A percentile compares a stretch with the other conserved stretches of the same genome.
These are phyloP conservation scores for Taenaris catops DNA, from an alignment of 2,888 invertebrate species.

Conservation along the genomic window DNA sequence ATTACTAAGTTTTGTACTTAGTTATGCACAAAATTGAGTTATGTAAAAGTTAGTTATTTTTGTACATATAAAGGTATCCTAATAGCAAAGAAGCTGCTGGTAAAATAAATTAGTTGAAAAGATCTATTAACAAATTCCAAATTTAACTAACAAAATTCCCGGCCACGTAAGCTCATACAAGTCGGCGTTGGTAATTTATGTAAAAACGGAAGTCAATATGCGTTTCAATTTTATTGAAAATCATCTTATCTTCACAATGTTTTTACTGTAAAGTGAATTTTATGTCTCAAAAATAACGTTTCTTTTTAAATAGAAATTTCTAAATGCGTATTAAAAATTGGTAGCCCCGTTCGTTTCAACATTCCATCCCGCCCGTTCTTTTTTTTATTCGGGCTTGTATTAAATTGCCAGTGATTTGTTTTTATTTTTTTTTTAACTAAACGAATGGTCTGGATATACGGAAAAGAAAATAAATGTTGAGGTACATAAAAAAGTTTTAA, in stretches of 20 bases:
- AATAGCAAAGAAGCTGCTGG: too few relatives aligned
- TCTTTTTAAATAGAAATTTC: constrained; percentile 33
- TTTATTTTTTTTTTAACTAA: constrained; percentile 45
- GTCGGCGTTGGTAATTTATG: constrained; percentile 30
- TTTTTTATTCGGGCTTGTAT: constrained; percentile 66
- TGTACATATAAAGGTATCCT: too few relatives aligned
- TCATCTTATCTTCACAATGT: constrained; percentile 21
- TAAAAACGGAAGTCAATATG: constrained; percentile 40
- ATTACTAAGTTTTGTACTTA: too few relatives aligned
- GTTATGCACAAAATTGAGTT: too few relatives aligned
- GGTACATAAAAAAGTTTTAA: too few relatives aligned
- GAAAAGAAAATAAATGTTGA: too few relatives aligned
- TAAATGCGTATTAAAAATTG: constrained; percentile 57
- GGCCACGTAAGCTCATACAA: constrained; percentile 10
- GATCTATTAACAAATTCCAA: constrained; percentile 19
- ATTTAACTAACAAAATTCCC: constrained; percentile 19
- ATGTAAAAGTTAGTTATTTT: too few relatives aligned
- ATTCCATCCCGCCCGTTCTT: constrained; percentile 58
- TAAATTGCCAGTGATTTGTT: constrained; percentile 63
- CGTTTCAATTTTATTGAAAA: constrained; percentile 23
- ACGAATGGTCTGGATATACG: neutral
- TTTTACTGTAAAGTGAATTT: constrained; percentile 34
- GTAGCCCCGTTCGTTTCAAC: constrained; percentile 65
- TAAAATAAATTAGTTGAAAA: constrained; percentile 7
- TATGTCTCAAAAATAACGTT: constrained; percentile 37